Evolutionary conservation across 2,888 invertebrate genomes (phyloP), one percentile per base, ranked within the genome.

Genomic region (Caenorhabditis doughertyi): DNA sequence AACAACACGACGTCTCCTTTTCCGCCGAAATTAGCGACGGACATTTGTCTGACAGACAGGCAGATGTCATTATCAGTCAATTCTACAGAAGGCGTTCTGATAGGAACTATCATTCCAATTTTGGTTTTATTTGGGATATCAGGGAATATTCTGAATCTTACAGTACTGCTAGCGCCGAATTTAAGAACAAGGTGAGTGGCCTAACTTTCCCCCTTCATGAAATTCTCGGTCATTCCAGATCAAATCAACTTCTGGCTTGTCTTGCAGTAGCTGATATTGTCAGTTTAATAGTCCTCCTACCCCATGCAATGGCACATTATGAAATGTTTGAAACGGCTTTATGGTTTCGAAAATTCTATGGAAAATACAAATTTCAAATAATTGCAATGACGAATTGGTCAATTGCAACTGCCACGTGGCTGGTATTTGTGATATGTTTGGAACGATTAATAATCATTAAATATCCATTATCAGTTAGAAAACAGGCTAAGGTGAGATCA

Each of bases 301-400:
- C 91, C 0, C 90, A 91, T 74, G 86, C 89, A 2, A 71, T 91
- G 84, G 91, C 90, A 25, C 88, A 91, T 70, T 91, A 89, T 68
- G 86, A 87, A 47, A 67, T 84, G 39, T 89, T 90, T 51, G 85
- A 84, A 18, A 86, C 85, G 53, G 88, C 84, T 21, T 77, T 88
- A 53, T 83, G 84, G 80, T 91, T 91, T 74, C 87, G 90, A 11
- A 70, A 83, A 13, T 81, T 90, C 42, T 91, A 91, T 76, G 80
- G 91, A 8, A 79, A 83, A 7, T 73, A 86, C 60, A 90, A 90
- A 62, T 82, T 86, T 70, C 89, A 90, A 71, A 83, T 91, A 13
- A 83, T 91, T 9, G 87, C 88, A 11, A 74, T 91, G 64, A 81
- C 89, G 39, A 91, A 91, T 76, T 91, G 90, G 90, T 87, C 89